Evolutionary conservation across 2,888 invertebrate species (phyloP).

Genomic region (Tachina fera): DNA sequence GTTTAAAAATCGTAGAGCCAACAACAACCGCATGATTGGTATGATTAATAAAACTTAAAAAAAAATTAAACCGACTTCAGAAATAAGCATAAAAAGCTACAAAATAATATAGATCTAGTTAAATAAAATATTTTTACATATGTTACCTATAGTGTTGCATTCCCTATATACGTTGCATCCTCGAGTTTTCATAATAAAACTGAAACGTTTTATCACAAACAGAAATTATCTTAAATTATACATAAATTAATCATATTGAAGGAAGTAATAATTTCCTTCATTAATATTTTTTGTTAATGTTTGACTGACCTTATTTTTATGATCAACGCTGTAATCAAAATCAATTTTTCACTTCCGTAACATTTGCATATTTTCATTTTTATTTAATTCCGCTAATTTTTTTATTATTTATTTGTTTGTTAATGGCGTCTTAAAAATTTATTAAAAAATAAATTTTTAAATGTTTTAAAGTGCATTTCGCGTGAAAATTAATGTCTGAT

Average conservation of each 20-base stretch:
- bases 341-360: slow-evolving; percentile 44
- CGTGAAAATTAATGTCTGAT: neutral
- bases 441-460: neutral
- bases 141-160: no score
- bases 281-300: neutral
- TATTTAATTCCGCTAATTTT: slow-evolving; percentile 34
- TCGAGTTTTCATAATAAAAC: no score
- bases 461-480: neutral
- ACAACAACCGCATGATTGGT: no score
- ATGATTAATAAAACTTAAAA: no score
- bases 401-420: slow-evolving; percentile 2
- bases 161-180: no score
- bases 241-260: neutral
- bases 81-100: no score
- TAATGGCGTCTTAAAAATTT: neutral
- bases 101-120: no score
- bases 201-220: no score
- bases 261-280: neutral
- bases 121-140: no score
- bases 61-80: no score
- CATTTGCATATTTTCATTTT: slow-evolving; percentile 21
- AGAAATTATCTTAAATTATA: no score
- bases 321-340: neutral
- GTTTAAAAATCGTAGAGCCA: no score
- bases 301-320: slow-evolving; percentile 28